These are phyloP conservation scores for Chirona hameri DNA, from an alignment of 2,888 invertebrate genomes.

Conservation along the genomic window DNA sequence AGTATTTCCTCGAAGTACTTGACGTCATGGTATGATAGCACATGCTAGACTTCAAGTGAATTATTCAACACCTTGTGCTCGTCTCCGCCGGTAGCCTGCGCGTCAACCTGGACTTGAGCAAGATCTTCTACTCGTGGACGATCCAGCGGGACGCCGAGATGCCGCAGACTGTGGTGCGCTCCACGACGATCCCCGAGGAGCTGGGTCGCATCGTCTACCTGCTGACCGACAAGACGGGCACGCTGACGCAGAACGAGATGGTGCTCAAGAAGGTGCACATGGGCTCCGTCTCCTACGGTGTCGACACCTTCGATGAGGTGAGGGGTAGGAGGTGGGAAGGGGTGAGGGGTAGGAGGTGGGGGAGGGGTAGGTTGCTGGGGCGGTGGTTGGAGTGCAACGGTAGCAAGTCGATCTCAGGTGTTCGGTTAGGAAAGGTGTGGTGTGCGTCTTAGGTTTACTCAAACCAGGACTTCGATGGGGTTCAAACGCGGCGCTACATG, in stretches of 20 bases:
- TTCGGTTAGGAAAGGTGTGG: too few relatives aligned
- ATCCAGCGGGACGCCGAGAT: conserved; percentile 92
- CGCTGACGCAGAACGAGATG: conserved; percentile 98
- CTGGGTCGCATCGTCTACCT: conserved; percentile 92
- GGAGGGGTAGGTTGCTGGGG: too few relatives aligned
- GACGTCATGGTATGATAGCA: too few relatives aligned
- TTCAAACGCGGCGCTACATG: too few relatives aligned
- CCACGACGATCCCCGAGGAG: conserved; percentile 98
- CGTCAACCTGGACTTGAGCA: conserved; percentile 98
- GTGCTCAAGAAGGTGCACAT: conserved; percentile 92
- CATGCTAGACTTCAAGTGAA: too few relatives aligned
- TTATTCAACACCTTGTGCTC: too few relatives aligned
- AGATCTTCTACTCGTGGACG: conserved; percentile 94
- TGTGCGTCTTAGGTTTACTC: too few relatives aligned
- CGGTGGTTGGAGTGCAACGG: too few relatives aligned
- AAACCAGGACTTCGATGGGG: too few relatives aligned
- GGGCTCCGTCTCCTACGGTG: conserved; percentile 85
- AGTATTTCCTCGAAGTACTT: too few relatives aligned
- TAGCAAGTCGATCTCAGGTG: too few relatives aligned
- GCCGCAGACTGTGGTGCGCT: conserved; percentile 89
- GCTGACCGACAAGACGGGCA: conserved; percentile 97
- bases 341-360: too few relatives aligned
- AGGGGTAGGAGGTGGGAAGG: background rate
- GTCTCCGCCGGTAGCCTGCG: conserved; percentile 64
- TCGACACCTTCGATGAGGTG: conserved; percentile 77